Base-by-base conservation (phyloP, 2,113 vertebrate genomes). In the Dromaius novaehollandiae region DNA sequence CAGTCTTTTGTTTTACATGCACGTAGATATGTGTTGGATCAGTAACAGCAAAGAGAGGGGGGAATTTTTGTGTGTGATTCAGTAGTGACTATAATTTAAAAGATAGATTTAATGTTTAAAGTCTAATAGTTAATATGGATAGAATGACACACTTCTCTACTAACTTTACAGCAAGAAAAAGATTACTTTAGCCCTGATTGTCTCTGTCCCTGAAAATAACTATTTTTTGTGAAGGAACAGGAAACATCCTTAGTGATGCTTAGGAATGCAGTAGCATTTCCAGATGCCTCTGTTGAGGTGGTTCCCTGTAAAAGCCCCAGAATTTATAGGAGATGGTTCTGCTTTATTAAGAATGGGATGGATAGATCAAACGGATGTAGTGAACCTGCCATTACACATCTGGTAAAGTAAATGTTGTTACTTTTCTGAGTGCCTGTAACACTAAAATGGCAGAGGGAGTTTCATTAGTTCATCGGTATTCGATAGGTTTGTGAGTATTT, bases 1-100 rank as follows among this genome's bases (percentile, higher is more conserved):
- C 55, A 66, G 84, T 95, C 89, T 96, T 96, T 96, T 68, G 79
- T 86, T 95, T 97, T 97, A 95, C 93, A 94, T 96, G 93, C 93
- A 80, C 75, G 89, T 91, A 96, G 80, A 76, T 93, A 91, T 95
- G 38, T 96, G 91, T 96, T 96, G 92, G 83, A 68, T 91, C 64
- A 83, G 68, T 93, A 76, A 86, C 93, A 78, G 82, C 81, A 96
- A 97, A 92, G 73, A 80, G 60, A 77, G 66, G 77, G 7, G 83
- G 82, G 83, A 92, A 82, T 92, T 95, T 93, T 91, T 90, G 80
- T 91, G 60, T 69, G 82, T 89, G 74, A 60, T 91, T 90, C 81
- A 81, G 88, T 97, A 95, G 90, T 93, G 65, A 75, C 82, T 95
- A 93, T 93, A 80, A 89, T 95, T 93, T 97, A 93, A 97, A 96